These are phyloP conservation scores for Tachina fera DNA, from an alignment of 2,888 invertebrate species.

Conservation along the genomic window DNA sequence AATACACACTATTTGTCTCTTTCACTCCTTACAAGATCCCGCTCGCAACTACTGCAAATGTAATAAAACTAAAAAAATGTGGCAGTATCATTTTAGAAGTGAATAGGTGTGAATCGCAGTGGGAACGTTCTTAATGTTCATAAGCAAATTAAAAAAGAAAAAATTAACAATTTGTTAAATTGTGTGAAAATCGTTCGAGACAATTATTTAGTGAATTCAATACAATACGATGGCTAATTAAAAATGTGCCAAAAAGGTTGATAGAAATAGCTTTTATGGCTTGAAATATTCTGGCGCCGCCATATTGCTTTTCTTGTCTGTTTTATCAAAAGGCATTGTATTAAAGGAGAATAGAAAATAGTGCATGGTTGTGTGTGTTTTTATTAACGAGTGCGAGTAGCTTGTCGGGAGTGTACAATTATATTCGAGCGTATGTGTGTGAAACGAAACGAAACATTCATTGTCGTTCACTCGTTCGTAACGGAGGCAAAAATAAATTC, in stretches of 20 bases:
- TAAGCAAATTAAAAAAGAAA: background rate
- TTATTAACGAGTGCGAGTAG: conserved; percentile 49
- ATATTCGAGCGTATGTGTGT: conserved; percentile 38
- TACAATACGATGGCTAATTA: no score
- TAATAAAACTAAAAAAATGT: conserved; percentile 16
- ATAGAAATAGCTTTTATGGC: background rate
- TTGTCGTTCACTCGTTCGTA: conserved; percentile 63
- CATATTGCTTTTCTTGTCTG: conserved; percentile 75
- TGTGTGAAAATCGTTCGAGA: no score
- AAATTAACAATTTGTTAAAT: background rate
- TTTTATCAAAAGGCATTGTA: conserved; percentile 51
- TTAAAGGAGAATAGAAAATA: conserved; percentile 44
- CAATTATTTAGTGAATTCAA: no score
- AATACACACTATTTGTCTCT: conserved; percentile 5
- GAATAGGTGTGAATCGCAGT: conserved; percentile 56
- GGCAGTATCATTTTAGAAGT: conserved; percentile 70
- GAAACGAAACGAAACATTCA: conserved; percentile 54
- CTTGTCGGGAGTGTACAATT: conserved; percentile 32
- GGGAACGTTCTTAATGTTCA: background rate
- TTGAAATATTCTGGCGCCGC: conserved; percentile 52
- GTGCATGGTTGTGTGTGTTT: conserved; percentile 4
- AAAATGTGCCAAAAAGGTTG: no score
- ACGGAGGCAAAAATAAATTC: conserved; percentile 43
- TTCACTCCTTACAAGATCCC: background rate
- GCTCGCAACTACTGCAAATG: background rate